Evolutionary conservation across 2,797 vertebrate species (phyloP), one percentile per base, ranked within the genome.

Genomic region (Siniperca scherzeri): DNA sequence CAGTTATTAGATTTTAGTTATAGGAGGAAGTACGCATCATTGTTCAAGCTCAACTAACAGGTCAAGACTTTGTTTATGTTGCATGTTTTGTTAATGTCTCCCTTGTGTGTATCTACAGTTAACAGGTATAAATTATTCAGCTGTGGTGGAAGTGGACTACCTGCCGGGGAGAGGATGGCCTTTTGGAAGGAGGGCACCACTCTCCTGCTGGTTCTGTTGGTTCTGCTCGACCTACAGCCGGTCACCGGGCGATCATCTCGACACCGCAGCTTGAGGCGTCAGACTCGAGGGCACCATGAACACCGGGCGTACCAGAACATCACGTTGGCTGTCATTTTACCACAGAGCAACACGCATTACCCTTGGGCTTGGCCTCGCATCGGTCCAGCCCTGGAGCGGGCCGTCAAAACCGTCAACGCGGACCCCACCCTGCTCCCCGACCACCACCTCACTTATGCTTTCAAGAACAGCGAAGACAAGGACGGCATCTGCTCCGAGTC

Each of bases 361-460:
- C 97, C 98, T 0, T 99, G 98, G 98, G 97, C 98, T 5, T 98
- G 97, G 98, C 97, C 97, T 0, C 96, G 98, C 5, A 96, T 99
- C 9, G 98, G 97, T 0, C 98, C 98, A 0, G 97, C 97, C 0
- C 85, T 99, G 38, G 85, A 92, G 0, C 90, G 96, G 7, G 98
- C 97, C 1, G 61, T 96, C 1, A 82, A 56, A 0, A 74, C 71
- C 4, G 86, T 98, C 8, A 97, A 97, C 30, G 69, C 88, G 0
- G 93, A 95, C 19, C 91, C 90, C 0, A 79, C 83, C 6, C 65
- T 98, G n/a, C 94, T 98, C 2, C 95, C 96, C 0, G 91, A 93
- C 21, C 94, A 96, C 91, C 89, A 79, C 1, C 89, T 97, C 6
- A 85, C 74, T 0, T 96, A 95, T 69, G 87, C 88, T 0, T 97